Conservation (phyloP, 1,140 invertebrate species). For the Sycophila sp. region DNA sequence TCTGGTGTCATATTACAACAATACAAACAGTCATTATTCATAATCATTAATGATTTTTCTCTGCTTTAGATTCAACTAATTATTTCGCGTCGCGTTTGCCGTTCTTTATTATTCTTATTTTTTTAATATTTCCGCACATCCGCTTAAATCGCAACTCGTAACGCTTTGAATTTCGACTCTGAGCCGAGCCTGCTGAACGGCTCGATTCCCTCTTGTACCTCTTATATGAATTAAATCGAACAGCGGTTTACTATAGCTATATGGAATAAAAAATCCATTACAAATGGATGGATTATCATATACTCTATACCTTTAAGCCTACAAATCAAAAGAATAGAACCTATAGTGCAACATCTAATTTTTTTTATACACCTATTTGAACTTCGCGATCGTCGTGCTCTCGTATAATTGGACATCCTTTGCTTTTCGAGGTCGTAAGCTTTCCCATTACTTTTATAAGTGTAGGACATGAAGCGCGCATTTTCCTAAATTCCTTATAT, state of each 20-base stretch:
- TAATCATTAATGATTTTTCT: too few species aligned
- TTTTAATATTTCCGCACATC: neutral
- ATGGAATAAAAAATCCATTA: slow-evolving; percentile 31
- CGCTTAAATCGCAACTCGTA: neutral
- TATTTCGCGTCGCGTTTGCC: too few species aligned
- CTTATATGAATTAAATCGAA: slow-evolving; percentile 37
- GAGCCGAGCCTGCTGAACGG: neutral
- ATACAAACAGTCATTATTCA: slow-evolving; percentile 52
- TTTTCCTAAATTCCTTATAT: neutral
- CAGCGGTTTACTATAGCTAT: slow-evolving; percentile 32
- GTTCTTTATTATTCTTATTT: slow-evolving; percentile 10
- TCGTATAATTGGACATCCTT: neutral
- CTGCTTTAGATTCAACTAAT: too few species aligned
- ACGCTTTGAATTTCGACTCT: neutral
- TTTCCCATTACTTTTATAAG: neutral
- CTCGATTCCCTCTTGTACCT: slow-evolving; percentile 7
- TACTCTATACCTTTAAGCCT: slow-evolving; percentile 15
- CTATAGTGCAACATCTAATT: slow-evolving; percentile 19
- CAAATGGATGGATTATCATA: slow-evolving; percentile 29
- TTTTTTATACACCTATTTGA: slow-evolving; percentile 8
- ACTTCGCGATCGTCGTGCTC: neutral
- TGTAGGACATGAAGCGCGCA: neutral
- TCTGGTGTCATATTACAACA: slow-evolving; percentile 50
- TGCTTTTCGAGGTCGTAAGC: neutral
- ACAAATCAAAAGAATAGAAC: slow-evolving; percentile 19